Conservation (phyloP, 92 coral and sea anemone species). For the Umimayanthus chanpuru region DNA sequence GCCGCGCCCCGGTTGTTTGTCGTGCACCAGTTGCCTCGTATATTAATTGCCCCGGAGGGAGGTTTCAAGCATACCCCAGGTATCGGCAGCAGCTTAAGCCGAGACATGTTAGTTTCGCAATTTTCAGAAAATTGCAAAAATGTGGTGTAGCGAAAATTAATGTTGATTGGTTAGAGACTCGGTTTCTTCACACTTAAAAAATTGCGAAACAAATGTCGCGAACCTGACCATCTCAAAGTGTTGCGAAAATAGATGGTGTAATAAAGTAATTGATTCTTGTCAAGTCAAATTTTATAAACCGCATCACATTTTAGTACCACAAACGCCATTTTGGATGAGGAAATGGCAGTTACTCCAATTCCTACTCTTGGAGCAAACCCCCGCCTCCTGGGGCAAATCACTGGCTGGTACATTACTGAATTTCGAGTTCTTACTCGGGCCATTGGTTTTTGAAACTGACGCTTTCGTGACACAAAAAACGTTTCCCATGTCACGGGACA, state of each 20-base stretch:
- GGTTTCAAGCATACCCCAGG: neutral
- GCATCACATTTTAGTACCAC: no score
- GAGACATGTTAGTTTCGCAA: no score
- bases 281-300: no score
- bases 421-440: neutral
- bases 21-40: neutral
- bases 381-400: neutral
- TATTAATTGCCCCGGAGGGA: neutral
- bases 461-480: no score
- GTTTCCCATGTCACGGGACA: no score
- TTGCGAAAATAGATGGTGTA: neutral
- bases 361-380: neutral
- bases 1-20: neutral
- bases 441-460: no score
- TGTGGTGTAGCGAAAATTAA: no score
- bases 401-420: neutral
- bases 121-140: no score
- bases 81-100: no score
- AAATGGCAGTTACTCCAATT: neutral
- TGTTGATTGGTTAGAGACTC: no score
- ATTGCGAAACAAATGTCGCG: no score
- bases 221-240: neutral
- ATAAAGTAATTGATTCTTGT: neutral
- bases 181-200: no score
- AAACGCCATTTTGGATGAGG: neutral